Conservation (phyloP, 2,888 invertebrate genomes). For the Synanthedon formicaeformis region DNA sequence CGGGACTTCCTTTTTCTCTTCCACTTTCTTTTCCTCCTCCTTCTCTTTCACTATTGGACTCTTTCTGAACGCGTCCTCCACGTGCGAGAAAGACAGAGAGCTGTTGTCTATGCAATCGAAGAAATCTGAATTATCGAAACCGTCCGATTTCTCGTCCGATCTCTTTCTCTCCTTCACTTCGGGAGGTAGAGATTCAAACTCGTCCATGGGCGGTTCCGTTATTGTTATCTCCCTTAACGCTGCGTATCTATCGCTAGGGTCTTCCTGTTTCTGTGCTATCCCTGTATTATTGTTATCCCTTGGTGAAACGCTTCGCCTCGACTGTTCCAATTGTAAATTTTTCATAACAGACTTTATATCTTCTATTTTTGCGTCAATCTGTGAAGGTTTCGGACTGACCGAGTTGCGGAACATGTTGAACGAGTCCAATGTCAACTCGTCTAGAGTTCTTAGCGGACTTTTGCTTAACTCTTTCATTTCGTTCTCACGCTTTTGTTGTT, state of each 20-base stretch:
- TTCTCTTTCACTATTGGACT: constrained; percentile 52
- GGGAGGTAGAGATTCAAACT: constrained; percentile 58
- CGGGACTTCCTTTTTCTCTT: constrained; percentile 29
- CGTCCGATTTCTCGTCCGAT: constrained; percentile 65
- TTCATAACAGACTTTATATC: constrained; percentile 63
- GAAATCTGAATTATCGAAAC: constrained; percentile 64
- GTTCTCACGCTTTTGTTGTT: constrained; percentile 29
- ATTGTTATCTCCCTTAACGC: constrained; percentile 82
- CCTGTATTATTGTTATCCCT: constrained; percentile 46
- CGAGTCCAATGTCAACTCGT: constrained; percentile 50
- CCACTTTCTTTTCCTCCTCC: constrained; percentile 39
- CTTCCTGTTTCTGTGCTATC: constrained; percentile 49
- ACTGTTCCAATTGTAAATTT: constrained; percentile 46
- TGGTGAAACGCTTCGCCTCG: constrained; percentile 50
- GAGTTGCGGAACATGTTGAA: constrained; percentile 56
- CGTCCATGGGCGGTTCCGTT: constrained; percentile 71
- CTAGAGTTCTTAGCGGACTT: constrained; percentile 51
- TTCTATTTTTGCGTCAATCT: constrained; percentile 58
- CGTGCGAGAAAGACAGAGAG: constrained; percentile 60
- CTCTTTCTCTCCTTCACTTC: constrained; percentile 61
- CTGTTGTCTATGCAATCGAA: constrained; percentile 67
- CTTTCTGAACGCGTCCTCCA: constrained; percentile 64
- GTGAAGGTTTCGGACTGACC: constrained; percentile 55
- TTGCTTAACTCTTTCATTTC: constrained; percentile 35
- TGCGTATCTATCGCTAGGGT: constrained; percentile 78